Conservation (phyloP, 2,888 invertebrate species). For the Molorchus minor region DNA sequence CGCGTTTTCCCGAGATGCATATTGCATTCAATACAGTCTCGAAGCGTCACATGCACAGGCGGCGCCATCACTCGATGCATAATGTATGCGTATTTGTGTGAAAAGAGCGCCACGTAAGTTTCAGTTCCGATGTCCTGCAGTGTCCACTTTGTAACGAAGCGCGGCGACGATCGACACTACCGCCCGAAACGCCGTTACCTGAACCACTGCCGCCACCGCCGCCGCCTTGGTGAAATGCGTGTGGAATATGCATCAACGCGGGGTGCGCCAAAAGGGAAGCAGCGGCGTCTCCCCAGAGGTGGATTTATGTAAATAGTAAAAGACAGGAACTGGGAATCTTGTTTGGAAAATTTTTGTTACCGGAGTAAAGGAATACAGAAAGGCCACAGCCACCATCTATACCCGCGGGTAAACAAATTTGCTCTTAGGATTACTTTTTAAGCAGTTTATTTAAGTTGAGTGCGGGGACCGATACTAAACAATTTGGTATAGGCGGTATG, state of each 20-base stretch:
- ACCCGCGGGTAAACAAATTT: too few relatives aligned
- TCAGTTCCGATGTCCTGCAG: neutral
- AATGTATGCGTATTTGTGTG: neutral
- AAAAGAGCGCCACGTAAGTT: neutral
- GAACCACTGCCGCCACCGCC: constrained; percentile 42
- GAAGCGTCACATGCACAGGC: constrained; percentile 14
- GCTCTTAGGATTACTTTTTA: too few relatives aligned
- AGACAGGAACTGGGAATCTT: too few relatives aligned
- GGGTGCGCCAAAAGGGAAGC: constrained; percentile 16
- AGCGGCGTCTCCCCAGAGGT: constrained; percentile 1
- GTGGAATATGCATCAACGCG: constrained; percentile 20
- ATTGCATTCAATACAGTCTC: neutral
- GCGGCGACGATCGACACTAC: constrained; percentile 30
- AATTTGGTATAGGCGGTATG: too few relatives aligned
- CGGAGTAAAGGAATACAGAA: too few relatives aligned
- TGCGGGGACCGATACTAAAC: too few relatives aligned
- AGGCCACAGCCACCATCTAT: too few relatives aligned
- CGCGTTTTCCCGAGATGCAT: neutral
- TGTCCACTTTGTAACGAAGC: constrained; percentile 10
- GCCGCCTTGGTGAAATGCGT: constrained; percentile 25
- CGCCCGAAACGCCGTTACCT: constrained; percentile 39
- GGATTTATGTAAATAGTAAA: too few relatives aligned
- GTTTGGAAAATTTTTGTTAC: too few relatives aligned
- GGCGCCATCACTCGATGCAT: constrained; percentile 16
- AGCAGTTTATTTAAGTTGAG: too few relatives aligned